A percentile compares a stretch with the other conserved stretches of the same genome.
These are phyloP conservation scores for Zosterops hypoxanthus DNA, from an alignment of 2,113 vertebrate species.

Conservation along the genomic window DNA sequence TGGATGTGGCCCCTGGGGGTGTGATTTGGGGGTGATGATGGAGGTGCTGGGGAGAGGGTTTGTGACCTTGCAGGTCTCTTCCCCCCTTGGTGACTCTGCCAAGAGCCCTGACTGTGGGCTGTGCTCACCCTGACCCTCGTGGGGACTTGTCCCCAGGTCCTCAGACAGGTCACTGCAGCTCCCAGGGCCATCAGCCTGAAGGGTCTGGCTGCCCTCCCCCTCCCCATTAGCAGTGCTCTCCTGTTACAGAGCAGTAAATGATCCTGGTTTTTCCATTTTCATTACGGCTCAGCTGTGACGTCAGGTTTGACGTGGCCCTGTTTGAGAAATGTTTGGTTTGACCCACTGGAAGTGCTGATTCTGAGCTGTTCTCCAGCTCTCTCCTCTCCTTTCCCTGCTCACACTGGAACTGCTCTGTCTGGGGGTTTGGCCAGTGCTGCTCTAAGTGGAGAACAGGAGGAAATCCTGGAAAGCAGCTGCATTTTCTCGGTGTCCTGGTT, in stretches of 20 bases:
- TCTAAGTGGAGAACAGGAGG: not conserved
- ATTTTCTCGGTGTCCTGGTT: accelerated
- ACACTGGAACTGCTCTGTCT: not conserved
- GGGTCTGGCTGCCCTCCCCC: not conserved
- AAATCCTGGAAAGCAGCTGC: not conserved
- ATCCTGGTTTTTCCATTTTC: not conserved
- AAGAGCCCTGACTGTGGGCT: not conserved
- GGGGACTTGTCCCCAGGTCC: not conserved
- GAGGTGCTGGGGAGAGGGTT: not conserved
- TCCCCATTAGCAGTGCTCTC: not conserved
- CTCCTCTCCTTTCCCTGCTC: not conserved
- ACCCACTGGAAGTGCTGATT: not conserved
- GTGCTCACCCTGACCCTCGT: not conserved
- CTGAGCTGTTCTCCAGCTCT: not conserved
- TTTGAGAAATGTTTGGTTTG: accelerated
- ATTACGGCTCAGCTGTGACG: not conserved
- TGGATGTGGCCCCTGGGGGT: not conserved
- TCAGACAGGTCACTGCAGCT: not conserved
- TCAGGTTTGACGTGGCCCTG: not conserved
- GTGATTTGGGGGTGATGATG: not conserved
- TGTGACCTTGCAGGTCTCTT: not conserved
- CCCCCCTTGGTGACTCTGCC: not conserved
- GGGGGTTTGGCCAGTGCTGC: not conserved
- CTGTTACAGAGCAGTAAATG: not conserved
- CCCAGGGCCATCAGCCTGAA: not conserved